phyloP scores from a whole-genome alignment of 1,140 invertebrate genomes.

The Orius insidiosus region DNA sequence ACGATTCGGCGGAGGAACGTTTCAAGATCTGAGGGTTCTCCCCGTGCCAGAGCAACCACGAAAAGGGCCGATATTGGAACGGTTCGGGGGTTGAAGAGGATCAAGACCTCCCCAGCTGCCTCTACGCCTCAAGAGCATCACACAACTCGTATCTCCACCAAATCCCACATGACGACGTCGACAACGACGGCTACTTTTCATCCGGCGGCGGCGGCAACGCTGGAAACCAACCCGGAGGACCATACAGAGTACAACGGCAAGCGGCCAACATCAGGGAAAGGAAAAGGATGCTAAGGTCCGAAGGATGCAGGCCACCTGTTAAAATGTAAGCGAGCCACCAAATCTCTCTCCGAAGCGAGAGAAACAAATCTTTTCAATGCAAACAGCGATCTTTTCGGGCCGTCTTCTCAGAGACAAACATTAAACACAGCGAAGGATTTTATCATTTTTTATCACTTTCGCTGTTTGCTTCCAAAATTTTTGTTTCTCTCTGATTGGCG shows the following conservation, averaged over 20 bases:
- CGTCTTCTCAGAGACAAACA: not conserved
- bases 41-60: no score
- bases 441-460: no score
- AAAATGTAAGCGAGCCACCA: slow-evolving; percentile 24
- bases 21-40: no score
- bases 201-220: slow-evolving; percentile 31
- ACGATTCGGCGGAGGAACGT: no score
- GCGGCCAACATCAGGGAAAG: slow-evolving; percentile 85
- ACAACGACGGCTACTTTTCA: slow-evolving; percentile 17
- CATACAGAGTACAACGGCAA: slow-evolving; percentile 71
- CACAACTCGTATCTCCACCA: slow-evolving; percentile 24
- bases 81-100: slow-evolving; percentile 12
- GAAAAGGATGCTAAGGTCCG: slow-evolving; percentile 89
- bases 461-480: slow-evolving; percentile 11
- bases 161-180: slow-evolving; percentile 10
- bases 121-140: slow-evolving; percentile 38
- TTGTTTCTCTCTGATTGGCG: slow-evolving; percentile 5
- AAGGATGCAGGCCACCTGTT: slow-evolving; percentile 22
- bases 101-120: slow-evolving; percentile 43
- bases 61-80: slow-evolving; percentile 10
- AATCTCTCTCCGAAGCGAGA: not conserved
- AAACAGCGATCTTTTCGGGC: not conserved
- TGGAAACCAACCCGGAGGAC: slow-evolving; percentile 35
- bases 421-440: slow-evolving; percentile 4
- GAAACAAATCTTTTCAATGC: not conserved